These are phyloP conservation scores for Benthosema pterotum DNA, from an alignment of 2,797 vertebrate genomes.

Conservation along the genomic window DNA sequence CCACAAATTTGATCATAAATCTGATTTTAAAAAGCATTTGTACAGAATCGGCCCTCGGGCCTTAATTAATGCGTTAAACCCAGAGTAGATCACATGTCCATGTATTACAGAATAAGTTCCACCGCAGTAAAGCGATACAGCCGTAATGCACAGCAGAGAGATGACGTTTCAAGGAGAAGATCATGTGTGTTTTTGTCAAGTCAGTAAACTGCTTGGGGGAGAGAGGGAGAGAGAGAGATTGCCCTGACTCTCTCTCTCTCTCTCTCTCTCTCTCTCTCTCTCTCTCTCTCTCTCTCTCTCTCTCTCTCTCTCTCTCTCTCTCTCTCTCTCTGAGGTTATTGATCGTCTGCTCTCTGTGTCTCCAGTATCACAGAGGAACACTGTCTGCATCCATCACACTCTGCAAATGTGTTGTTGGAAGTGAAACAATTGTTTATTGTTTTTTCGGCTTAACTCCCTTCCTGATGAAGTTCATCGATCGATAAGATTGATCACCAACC, in stretches of 20 bases:
- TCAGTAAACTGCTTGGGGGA: not conserved
- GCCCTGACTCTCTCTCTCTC: constrained; percentile 44
- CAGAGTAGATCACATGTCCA: no score
- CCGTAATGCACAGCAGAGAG: constrained; percentile 36
- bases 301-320: no score
- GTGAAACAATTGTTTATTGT: constrained; percentile 71
- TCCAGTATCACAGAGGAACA: constrained; percentile 52
- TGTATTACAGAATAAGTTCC: not conserved
- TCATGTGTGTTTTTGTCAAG: constrained; percentile 29
- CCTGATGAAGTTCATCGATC: constrained; percentile 76
- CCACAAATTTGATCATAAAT: no score
- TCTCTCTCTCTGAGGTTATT: constrained; percentile 46
- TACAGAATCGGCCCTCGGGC: no score
- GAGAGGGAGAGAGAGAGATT: no score
- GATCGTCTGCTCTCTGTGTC: constrained; percentile 52
- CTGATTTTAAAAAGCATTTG: no score
- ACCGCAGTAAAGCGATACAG: constrained; percentile 31
- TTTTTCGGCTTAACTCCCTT: constrained; percentile 65
- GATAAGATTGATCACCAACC: constrained; percentile 50
- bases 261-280: no score
- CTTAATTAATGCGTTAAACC: no score
- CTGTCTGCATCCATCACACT: constrained; percentile 58
- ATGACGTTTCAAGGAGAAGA: constrained; percentile 37
- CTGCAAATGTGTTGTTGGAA: constrained; percentile 48
- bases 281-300: no score